Percentiles rank a stretch among this genome's conserved stretches.
Evolutionary conservation across 2,113 vertebrate species (phyloP).

Genomic region (Macaca nemestrina): DNA sequence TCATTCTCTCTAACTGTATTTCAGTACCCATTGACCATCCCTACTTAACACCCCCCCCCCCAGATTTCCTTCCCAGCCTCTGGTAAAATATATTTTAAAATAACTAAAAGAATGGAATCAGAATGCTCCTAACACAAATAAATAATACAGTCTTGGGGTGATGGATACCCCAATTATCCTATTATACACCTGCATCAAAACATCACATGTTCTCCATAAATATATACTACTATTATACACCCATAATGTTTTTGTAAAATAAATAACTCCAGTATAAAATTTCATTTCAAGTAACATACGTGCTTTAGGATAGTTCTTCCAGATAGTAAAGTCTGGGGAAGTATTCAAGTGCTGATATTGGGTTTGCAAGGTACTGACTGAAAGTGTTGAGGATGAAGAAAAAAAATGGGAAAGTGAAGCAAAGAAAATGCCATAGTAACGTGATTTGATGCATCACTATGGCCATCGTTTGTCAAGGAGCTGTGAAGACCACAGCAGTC

Average conservation of each 20-base stretch:
- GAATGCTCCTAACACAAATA: not conserved
- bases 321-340: not conserved
- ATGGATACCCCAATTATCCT: not conserved
- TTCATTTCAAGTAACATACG: not conserved
- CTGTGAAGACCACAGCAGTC: not conserved
- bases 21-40: not conserved
- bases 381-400: not conserved
- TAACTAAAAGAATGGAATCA: not conserved
- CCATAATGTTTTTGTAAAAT: too few relatives aligned
- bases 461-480: not conserved
- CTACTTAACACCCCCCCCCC: not conserved
- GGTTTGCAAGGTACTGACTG: not conserved
- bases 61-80: not conserved
- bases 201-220: not conserved
- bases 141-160: not conserved
- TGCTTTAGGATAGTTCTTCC: not conserved
- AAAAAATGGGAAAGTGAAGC: not conserved
- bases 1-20: not conserved
- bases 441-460: not conserved
- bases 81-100: not conserved
- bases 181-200: not conserved
- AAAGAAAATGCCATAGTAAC: not conserved
- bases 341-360: not conserved
- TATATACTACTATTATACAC: not conserved
- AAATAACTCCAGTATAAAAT: not conserved